Percentiles rank a stretch among this genome's conserved stretches.
Evolutionary conservation across 2,888 invertebrate species (phyloP).

Genomic region (Steinernema carpocapsae): DNA sequence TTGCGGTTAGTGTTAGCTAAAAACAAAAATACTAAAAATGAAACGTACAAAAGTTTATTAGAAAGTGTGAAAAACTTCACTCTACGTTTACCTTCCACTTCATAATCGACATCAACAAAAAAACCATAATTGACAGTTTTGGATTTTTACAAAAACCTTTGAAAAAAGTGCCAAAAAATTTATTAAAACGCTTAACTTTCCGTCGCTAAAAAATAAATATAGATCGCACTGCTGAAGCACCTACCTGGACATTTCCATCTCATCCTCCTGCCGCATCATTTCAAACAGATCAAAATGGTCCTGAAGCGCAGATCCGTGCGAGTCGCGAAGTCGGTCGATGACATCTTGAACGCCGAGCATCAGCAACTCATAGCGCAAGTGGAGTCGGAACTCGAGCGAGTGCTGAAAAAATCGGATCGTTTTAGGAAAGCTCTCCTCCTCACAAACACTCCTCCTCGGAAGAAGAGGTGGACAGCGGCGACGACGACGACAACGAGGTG

Average conservation of each 20-base stretch:
- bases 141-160: no score
- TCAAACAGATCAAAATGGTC: slow-evolving; percentile 95
- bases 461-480: neutral
- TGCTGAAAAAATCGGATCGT: slow-evolving; percentile 67
- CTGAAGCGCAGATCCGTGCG: slow-evolving; percentile 58
- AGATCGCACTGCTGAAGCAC: no score
- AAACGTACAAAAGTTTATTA: no score
- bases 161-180: no score
- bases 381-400: slow-evolving; percentile 88
- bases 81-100: no score
- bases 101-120: no score
- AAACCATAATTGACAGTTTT: no score
- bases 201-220: no score
- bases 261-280: slow-evolving; percentile 90
- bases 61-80: no score
- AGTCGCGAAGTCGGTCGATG: slow-evolving; percentile 82
- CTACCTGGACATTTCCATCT: slow-evolving; percentile 86
- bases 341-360: slow-evolving; percentile 96
- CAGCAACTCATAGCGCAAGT: slow-evolving; percentile 90
- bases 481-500: neutral
- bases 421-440: neutral
- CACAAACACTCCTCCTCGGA: neutral
- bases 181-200: no score
- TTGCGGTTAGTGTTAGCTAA: no score
- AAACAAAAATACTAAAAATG: no score